Base-by-base conservation (phyloP, 2,888 invertebrate species). In the Zeuzera pyrina region DNA sequence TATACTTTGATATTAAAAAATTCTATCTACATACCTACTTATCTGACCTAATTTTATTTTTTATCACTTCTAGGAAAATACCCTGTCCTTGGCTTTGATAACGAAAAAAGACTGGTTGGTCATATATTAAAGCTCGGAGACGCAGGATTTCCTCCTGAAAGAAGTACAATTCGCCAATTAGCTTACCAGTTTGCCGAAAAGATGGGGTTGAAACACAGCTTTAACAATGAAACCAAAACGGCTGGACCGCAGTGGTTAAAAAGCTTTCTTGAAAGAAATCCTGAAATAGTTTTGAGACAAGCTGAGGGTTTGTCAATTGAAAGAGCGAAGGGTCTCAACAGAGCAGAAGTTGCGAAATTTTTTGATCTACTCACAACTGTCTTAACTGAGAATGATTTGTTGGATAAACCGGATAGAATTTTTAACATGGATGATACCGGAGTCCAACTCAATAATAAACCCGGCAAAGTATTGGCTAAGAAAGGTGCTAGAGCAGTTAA, bases 351-450 rank as follows among this genome's bases (percentile, higher is more conserved):
- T 12, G 25, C 28, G 3, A 33, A 42, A 3, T 45, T 49, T 32
- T 54, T 47, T 41, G 26, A 43, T 16, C 29, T 52, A 4, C 29
- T 46, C n/a, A 12, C 23, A 34, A 37, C 30, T 12, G 38, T 47
- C 13, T 38, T 49, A 14, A 33, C 33, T 19, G 40, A 50, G 30
- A 42, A 57, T 41, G 36, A 51, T 39, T 41, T 57, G 27, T 7
- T 47, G 31, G 39, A 45, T 34, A 45, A 52, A 31, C 57, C 49
- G 3, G 45, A 42, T 3, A 24, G 42, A 33, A 55, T 70, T 15
- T 72, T 45, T 25, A 72, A 69, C 41, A 43, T 58, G 35, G 64
- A 64, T 38, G n/a, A n/a, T n/a, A n/a, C n/a, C n/a, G n/a, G n/a
- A n/a, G n/a, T n/a, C n/a, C n/a, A n/a, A n/a, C n/a, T n/a, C n/a